Evolutionary conservation across 2,888 invertebrate species (phyloP), one percentile per base, ranked within the genome.

Genomic region (Omphaloscelis lunosa): DNA sequence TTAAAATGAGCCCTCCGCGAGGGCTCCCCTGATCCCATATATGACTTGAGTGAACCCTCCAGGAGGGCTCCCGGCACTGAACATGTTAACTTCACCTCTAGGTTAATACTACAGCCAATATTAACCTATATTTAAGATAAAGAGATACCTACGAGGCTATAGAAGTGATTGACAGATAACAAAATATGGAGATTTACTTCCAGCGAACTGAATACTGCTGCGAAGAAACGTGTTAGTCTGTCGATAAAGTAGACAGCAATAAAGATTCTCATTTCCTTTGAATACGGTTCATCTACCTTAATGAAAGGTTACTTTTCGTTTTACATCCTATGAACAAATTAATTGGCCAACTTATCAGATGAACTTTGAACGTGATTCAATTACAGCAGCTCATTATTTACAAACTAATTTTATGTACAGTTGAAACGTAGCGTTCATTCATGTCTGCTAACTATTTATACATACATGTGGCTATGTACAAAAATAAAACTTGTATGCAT

Each of bases 351-450:
- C n/a, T 69, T 74, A 73, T 82, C 45, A 75, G 15, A 65, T 53
- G 51, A 72, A 69, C 53, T 81, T 69, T 48, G 56, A 70, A 59
- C 51, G 63, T 59, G 23, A 69, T 67, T 53, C 66, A 34, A 65
- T 53, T 72, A 48, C 73, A 79, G 71, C 78, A 61, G 75, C 71
- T 76, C 67, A 61, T 72, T 72, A 85, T 85, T 84, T 82, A 79
- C 61, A 23, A 68, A 79, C 65, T 15, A 58, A 79, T 79, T 86
- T 78, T 80, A 79, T 79, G 73, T 78, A 73, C 71, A 78, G 79
- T 82, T 80, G 79, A 76, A 83, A 75, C 79, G 83, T 86, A 71
- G 59, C 75, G 77, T 89, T 89, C 93, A 93, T 93, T 94, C 93
- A 93, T 91, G 90, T 91, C 89, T 89, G 84, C 87, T 88, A 84